Percentiles rank a stretch among this genome's conserved stretches.
These are phyloP conservation scores for Sus cebifrons DNA, from an alignment of 2,797 vertebrate genomes.

Conservation along the genomic window DNA sequence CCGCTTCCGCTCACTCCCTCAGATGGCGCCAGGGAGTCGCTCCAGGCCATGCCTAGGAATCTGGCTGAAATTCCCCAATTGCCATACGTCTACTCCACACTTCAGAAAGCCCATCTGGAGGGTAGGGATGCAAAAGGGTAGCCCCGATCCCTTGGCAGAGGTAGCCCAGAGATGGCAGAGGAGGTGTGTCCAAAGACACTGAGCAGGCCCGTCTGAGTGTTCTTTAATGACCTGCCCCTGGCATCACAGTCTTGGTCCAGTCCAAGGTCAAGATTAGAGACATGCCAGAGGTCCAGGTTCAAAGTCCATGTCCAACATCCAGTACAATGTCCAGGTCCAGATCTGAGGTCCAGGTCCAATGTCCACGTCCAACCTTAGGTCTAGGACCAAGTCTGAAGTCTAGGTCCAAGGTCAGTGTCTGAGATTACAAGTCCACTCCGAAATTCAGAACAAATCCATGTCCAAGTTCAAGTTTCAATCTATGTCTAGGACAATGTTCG, in stretches of 20 bases:
- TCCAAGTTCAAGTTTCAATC: conserved; percentile 43
- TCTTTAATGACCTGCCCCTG: background rate
- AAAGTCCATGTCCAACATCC: background rate
- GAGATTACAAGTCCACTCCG: background rate
- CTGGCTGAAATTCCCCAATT: background rate
- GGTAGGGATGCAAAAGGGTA: background rate
- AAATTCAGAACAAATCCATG: background rate
- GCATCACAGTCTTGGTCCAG: conserved; percentile 17
- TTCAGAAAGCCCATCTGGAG: conserved; percentile 31
- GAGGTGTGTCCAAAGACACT: conserved; percentile 10
- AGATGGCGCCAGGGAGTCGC: conserved; percentile 38
- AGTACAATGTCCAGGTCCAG: background rate
- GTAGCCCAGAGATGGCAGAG: background rate
- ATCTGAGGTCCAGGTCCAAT: background rate
- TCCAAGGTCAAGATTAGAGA: conserved; percentile 37
- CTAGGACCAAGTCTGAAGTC: background rate
- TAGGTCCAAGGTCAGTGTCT: conserved; percentile 22
- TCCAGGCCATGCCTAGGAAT: conserved; percentile 23
- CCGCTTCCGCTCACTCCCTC: conserved; percentile 54
- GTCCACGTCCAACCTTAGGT: background rate
- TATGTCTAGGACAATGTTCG: background rate
- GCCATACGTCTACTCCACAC: background rate
- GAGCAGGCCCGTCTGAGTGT: conserved; percentile 6
- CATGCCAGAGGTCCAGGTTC: background rate
- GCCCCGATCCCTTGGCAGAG: background rate